Evolutionary conservation across 2,888 invertebrate genomes (phyloP), one percentile per base, ranked within the genome.

Genomic region (Spilarctia lutea): DNA sequence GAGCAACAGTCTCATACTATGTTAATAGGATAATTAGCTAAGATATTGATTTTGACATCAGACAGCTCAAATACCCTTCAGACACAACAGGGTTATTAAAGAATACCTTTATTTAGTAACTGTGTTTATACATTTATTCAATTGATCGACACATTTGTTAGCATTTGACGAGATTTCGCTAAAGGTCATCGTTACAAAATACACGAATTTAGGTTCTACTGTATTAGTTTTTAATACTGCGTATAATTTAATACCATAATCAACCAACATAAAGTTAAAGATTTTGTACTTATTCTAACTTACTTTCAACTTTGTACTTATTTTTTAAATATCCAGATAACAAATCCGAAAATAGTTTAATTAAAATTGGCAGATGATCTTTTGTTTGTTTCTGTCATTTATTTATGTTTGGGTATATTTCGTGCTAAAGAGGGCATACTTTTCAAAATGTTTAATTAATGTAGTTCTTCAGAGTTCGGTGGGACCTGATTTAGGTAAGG

Each of bases 1-100:
- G 79, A 67, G 81, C 85, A 73, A 74, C 75, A 71, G 77, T 78
- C 79, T 77, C 68, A 78, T 81, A 83, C 75, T 75, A 76, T 65
- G 72, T 77, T 77, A 71, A 75, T 66, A 24, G 74, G 74, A 66
- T 56, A 35, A 79, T 80, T 84, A 65, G 71, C 71, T 65, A 69
- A 35, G 13, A 52, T 80, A 73, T 76, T 48, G 16, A 39, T 60
- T 75, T 73, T 71, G 70, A 45, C 56, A 67, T 69, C 48, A 71
- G 48, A 73, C 67, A 73, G 30, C 65, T 48, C n/a, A 48, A 67
- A 63, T 66, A 72, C 30, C 63, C 48, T 71, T 24, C 11, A 27
- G 66, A 52, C 56, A 33, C 33, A 73, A 73, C 35, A 42, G 65
- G 52, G 68, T 68, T 65, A 66, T 24, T n/a, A 30, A 75, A 11